A percentile compares a stretch with the other conserved stretches of the same genome.
These are phyloP conservation scores for Ispidina lecontei DNA, from an alignment of 2,797 vertebrate species.

Conservation along the genomic window DNA sequence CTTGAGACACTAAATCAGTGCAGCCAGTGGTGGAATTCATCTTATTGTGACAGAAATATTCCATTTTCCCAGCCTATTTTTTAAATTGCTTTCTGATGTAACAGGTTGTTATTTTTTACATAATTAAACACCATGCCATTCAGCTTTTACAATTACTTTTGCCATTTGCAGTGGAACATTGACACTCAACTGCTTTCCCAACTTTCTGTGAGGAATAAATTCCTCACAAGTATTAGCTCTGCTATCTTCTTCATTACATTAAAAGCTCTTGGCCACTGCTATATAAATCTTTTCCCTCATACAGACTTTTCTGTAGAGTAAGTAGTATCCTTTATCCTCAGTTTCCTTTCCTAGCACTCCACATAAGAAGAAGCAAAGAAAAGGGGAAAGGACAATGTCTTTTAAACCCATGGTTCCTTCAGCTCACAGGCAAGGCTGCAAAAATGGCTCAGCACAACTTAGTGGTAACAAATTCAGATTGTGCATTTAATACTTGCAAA, in stretches of 20 bases:
- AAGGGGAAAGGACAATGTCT: not conserved
- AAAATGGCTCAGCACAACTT: not conserved
- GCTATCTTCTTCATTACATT: conserved; percentile 25
- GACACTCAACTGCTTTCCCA: conserved; percentile 33
- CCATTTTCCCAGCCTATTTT: conserved; percentile 54
- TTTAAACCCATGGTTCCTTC: not conserved
- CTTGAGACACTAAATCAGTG: conserved; percentile 19
- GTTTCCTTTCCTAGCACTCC: not conserved
- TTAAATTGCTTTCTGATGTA: conserved; percentile 69
- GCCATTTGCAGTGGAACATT: conserved; percentile 48
- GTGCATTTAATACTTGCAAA: not conserved
- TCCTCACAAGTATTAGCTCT: conserved; percentile 10
- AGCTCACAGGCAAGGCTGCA: not conserved
- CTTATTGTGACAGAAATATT: conserved; percentile 63
- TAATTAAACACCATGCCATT: conserved; percentile 52
- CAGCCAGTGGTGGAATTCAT: conserved; percentile 44
- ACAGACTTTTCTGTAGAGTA: not conserved
- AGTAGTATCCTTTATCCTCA: not conserved
- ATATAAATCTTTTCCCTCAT: not conserved
- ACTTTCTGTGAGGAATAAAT: conserved; percentile 35
- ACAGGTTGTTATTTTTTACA: conserved; percentile 55
- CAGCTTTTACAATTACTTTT: conserved; percentile 63
- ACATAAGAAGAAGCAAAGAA: not conserved
- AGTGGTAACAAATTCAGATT: not conserved
- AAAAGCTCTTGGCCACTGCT: not conserved